Percentiles rank a stretch among this genome's conserved stretches.
Evolutionary conservation across 2,888 invertebrate genomes (phyloP).

Genomic region (Eueremaeus valkanovi): DNA sequence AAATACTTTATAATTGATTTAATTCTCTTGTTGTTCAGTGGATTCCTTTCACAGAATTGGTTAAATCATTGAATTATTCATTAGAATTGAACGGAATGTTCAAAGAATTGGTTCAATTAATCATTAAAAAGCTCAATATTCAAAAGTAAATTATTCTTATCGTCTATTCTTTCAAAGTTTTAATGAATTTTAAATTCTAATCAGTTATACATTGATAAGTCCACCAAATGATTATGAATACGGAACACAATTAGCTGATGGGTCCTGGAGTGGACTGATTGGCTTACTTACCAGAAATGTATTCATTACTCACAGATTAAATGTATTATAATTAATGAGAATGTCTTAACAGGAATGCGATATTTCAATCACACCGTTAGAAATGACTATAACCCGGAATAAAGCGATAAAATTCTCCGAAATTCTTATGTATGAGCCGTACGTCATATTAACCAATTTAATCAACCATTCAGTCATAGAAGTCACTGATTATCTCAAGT

Average conservation of each 20-base stretch:
- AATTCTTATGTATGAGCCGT: constrained; percentile 5
- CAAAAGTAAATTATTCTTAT: neutral
- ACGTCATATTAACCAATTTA: neutral
- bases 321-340: neutral
- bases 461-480: neutral
- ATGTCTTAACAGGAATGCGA: neutral
- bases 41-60: neutral
- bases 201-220: neutral
- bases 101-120: neutral
- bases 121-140: neutral
- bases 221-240: neutral
- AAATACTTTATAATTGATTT: neutral
- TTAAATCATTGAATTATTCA: neutral
- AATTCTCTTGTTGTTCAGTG: neutral
- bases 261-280: constrained; percentile 7
- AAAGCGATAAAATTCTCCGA: neutral
- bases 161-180: neutral
- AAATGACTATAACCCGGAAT: neutral
- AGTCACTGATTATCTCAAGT: constrained; percentile 15
- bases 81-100: neutral
- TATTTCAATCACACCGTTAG: constrained; percentile 7
- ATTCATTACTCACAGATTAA: neutral
- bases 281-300: neutral
- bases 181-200: neutral
- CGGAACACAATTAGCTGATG: neutral